These are phyloP conservation scores for Mionectes olivaceus DNA, from an alignment of 2,797 vertebrate genomes.

Conservation along the genomic window DNA sequence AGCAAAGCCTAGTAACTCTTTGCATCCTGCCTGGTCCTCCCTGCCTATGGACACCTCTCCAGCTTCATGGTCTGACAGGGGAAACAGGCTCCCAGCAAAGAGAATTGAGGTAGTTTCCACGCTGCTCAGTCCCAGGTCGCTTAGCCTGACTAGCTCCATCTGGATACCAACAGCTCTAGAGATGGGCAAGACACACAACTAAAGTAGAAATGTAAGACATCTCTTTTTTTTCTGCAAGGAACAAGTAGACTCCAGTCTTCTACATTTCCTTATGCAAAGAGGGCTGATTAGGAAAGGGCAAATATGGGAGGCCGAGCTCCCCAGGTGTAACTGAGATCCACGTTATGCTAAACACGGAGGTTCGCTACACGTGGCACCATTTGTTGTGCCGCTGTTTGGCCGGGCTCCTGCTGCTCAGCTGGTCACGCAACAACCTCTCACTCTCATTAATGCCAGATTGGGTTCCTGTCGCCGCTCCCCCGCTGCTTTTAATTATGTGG, in stretches of 20 bases:
- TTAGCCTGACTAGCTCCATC: background rate
- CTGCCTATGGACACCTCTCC: background rate
- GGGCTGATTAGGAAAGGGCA: background rate
- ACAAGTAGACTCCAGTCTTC: background rate
- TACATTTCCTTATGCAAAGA: background rate
- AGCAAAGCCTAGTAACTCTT: background rate
- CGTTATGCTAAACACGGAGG: background rate
- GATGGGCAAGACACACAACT: background rate
- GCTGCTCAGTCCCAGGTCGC: background rate
- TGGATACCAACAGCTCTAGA: background rate
- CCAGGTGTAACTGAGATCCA: background rate
- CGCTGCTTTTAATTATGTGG: conserved; percentile 8
- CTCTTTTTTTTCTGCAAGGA: background rate
- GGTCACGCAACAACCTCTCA: background rate
- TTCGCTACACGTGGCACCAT: background rate
- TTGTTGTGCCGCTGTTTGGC: background rate
- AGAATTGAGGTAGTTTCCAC: fast-evolving
- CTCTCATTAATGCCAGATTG: conserved; percentile 44
- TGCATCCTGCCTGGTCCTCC: background rate
- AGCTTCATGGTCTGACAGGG: background rate
- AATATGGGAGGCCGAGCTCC: background rate
- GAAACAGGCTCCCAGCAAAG: background rate
- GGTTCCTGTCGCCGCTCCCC: background rate
- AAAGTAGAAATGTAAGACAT: background rate
- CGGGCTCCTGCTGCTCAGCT: background rate